A percentile compares a stretch with the other conserved stretches of the same genome.
These are phyloP conservation scores for Peromyscus melanophrys DNA, from an alignment of 2,797 vertebrate species.

Conservation along the genomic window DNA sequence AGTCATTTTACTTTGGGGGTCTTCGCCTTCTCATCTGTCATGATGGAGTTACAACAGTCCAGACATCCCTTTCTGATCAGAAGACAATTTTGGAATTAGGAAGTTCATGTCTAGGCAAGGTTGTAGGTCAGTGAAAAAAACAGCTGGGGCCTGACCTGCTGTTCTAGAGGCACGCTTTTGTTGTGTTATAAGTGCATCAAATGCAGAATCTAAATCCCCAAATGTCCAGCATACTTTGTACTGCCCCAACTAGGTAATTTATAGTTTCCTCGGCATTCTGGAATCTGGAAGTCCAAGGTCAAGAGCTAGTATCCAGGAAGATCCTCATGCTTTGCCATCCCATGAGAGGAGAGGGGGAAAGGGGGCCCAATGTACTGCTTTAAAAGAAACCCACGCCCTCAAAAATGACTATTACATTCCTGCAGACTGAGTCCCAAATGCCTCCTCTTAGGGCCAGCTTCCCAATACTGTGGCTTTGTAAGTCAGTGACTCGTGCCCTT, in stretches of 20 bases:
- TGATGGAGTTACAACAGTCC: not conserved
- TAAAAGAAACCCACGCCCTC: not conserved
- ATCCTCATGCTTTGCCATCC: not conserved
- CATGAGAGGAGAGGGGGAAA: not conserved
- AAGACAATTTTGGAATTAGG: slow-evolving; percentile 20
- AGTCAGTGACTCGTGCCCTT: not conserved
- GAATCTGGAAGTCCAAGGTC: not conserved
- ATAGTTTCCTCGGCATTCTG: not conserved
- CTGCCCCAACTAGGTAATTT: not conserved
- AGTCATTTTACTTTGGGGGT: not conserved
- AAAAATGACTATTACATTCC: not conserved
- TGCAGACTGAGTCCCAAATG: not conserved
- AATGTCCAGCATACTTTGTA: not conserved
- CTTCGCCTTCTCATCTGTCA: not conserved
- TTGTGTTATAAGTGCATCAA: not conserved
- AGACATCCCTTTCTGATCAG: not conserved
- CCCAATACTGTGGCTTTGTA: not conserved
- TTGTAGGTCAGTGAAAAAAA: not conserved
- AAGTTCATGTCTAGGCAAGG: not conserved
- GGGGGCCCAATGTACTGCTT: not conserved
- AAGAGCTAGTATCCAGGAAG: not conserved
- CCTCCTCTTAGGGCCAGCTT: not conserved
- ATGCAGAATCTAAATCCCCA: slow-evolving; percentile 14
- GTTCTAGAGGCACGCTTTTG: not conserved
- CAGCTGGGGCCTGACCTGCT: not conserved